Percentiles rank a stretch among this genome's conserved stretches.
phyloP scores from a whole-genome alignment of 1,140 invertebrate species.

The Cataglyphis hispanica region DNA sequence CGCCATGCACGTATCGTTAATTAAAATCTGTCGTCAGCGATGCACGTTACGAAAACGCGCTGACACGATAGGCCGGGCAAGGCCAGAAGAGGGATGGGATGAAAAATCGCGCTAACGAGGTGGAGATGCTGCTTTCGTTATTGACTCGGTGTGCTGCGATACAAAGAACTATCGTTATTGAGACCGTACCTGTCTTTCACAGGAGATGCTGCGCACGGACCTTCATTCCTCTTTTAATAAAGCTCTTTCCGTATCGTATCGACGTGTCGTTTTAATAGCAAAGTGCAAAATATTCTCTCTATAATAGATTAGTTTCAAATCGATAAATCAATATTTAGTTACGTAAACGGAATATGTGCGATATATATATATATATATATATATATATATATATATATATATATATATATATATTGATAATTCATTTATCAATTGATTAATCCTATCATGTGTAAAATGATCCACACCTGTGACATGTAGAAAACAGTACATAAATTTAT shows the following conservation, averaged over 20 bases:
- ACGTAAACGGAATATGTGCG: not conserved
- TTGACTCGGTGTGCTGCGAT: constrained; percentile 66
- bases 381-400: too few relatives aligned
- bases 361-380: not conserved
- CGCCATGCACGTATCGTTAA: constrained; percentile 66
- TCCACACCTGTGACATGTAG: too few relatives aligned
- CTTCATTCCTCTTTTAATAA: constrained; percentile 71
- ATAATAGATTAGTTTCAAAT: not conserved
- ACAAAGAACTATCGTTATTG: constrained; percentile 77
- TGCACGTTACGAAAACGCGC: constrained; percentile 31
- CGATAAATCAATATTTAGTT: too few relatives aligned
- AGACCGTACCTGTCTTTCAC: constrained; percentile 57
- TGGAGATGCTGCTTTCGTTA: constrained; percentile 72
- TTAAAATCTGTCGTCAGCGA: constrained; percentile 72
- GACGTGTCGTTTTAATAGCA: constrained; percentile 55
- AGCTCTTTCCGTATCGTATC: constrained; percentile 47
- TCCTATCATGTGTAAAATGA: too few relatives aligned
- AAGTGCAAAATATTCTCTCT: not conserved
- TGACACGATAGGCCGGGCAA: constrained; percentile 10
- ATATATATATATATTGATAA: not conserved
- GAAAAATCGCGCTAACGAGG: constrained; percentile 76
- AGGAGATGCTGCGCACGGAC: constrained; percentile 41
- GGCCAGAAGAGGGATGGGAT: not conserved
- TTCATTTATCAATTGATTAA: too few relatives aligned
- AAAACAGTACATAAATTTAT: too few relatives aligned